Evolutionary conservation across 2,888 invertebrate species (phyloP), one percentile per base, ranked within the genome.

Genomic region (Cephus runcator): DNA sequence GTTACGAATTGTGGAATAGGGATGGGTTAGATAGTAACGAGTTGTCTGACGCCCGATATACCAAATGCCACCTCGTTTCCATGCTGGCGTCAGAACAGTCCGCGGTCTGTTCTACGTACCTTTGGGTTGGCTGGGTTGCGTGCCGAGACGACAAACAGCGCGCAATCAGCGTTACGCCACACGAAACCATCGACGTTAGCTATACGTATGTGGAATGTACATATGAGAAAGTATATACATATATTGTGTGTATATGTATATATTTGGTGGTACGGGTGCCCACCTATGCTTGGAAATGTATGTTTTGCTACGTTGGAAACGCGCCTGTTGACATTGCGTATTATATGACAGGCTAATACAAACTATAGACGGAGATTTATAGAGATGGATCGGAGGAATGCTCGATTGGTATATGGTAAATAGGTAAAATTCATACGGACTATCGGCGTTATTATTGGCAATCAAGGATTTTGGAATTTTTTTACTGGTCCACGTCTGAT

Each of bases 161-260:
- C 79, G 87, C 87, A 87, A 88, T 88, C 88, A 88, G 85, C 82
- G 79, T 80, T 80, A 81, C 78, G 76, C 82, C 40, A 56, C 40
- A 56, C 40, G 40, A 56, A 23, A 23, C 40, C 40, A 56, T 56
- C 23, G 40, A 56, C 40, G 40, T 56, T 56, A 56, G 40, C 9
- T 56, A 23, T 56, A 56, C 23, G 40, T 56, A 56, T 56, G 23
- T 56, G 40, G 40, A 56, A 56, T 40, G 40, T 9, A 56, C 40
- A 56, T 56, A 56, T 56, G 40, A 15, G 40, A 56, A 56, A 56
- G 40, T 56, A 56, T 56, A 40, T 15, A 40, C 15, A 35, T 12
- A 35, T 35, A 11, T 35, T 35, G 35, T 11, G 35, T 11, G 34
- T 2, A 34, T 34, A 11, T 34, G 11, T 40, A 40, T 40, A 15